Evolutionary conservation across 2,888 invertebrate species (phyloP), one percentile per base, ranked within the genome.

Genomic region (Cryptocephalus moraei): DNA sequence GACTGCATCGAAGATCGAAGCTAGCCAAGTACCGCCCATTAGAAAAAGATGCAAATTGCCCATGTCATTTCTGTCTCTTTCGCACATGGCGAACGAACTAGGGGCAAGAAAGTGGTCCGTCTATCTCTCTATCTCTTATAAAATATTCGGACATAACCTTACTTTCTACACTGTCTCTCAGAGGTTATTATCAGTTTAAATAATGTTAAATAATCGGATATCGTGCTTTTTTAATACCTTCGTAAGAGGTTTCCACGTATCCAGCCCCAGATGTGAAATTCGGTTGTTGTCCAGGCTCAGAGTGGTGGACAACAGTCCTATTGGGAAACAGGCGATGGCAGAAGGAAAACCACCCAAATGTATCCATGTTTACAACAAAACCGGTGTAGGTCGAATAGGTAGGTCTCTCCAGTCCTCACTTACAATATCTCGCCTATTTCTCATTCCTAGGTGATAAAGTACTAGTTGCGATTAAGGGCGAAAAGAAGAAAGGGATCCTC

Each of bases 271-370:
- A 11, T 36, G 12, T 36, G 83, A 89, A 71, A 84, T 91, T 42
- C 78, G 81, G 38, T 81, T 84, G 64, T 62, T 91, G 55, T 79
- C 89, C 1, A 75, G 91, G 43, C 73, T 96, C 11, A 76, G 93
- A 61, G 93, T 96, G 8, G 97, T 99, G 2, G 99, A 99, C 70
- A 99, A 99, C 71, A 94, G 94, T 46, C 85, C 87, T 56, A 81
- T 99, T 50, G 99, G 97, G 33, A 93, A 91, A 68, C 80, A 87
- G 65, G 95, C 96, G 1, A 93, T 93, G 87, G 81, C 87, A 1
- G 90, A 92, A 66, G 96, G 96, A 41, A 90, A 87, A 70, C 92
- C 95, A 9, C 93, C 96, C 0, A 85, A 82, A 68, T 82, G 89
- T 62, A 96, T 99, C 62, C 93, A 96, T 65, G 84, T 97, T 48